These are phyloP conservation scores for Phengaris alcon DNA, from an alignment of 2,888 invertebrate genomes.

Conservation along the genomic window DNA sequence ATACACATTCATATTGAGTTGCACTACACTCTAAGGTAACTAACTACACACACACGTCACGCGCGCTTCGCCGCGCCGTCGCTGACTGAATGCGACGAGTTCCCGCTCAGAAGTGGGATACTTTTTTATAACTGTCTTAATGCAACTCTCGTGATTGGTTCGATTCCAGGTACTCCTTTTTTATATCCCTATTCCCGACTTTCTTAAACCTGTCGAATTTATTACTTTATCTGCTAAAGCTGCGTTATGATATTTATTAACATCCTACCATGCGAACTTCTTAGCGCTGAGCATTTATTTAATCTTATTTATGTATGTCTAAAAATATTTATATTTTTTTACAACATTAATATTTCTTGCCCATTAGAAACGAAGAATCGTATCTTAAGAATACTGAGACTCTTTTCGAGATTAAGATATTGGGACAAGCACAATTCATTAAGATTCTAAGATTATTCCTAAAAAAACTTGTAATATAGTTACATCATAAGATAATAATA, in stretches of 20 bases:
- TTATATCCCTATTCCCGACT: conserved; percentile 35
- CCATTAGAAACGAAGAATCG: neutral
- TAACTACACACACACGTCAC: conserved; percentile 2
- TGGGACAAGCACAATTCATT: neutral
- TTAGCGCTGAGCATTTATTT: conserved; percentile 7
- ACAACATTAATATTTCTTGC: neutral
- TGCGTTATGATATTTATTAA: conserved; percentile 14
- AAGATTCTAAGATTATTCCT: neutral
- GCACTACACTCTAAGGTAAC: neutral
- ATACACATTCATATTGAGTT: conserved; percentile 17
- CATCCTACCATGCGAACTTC: conserved; percentile 17
- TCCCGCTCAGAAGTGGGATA: conserved; percentile 22
- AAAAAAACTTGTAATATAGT: too few species aligned
- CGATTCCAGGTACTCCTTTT: conserved; percentile 38
- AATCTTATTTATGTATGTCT: conserved; percentile 13
- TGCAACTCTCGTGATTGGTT: conserved; percentile 27
- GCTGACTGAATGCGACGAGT: conserved; percentile 14
- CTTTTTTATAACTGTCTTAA: conserved; percentile 25
- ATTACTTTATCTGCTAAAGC: conserved; percentile 25
- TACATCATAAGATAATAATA: too few species aligned
- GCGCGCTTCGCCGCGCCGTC: conserved; percentile 8
- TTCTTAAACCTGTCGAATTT: conserved; percentile 35
- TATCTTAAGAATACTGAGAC: too few species aligned
- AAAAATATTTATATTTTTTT: conserved; percentile 7
- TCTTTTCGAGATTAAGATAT: too few species aligned